Evolutionary conservation across 2,888 invertebrate genomes (phyloP), one percentile per base, ranked within the genome.

Genomic region (Petrophora chlorosata): DNA sequence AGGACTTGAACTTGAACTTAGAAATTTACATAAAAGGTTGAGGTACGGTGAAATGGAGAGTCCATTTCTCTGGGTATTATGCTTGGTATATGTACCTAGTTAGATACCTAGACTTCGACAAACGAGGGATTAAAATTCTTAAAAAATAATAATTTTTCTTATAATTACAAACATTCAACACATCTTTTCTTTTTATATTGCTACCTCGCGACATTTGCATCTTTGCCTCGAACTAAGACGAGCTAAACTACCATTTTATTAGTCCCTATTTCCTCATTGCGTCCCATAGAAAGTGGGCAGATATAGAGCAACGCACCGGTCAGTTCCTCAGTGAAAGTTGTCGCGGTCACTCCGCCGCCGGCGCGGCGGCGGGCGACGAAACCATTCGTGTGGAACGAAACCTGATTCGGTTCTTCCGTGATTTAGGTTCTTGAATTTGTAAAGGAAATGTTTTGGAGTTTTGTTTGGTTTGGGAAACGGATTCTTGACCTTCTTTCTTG

Each of bases 251-350:
- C 25, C 23, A 25, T 3, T 10, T 25, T 25, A 25, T 1, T 10
- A 34, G 29, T n/a, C 12, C 41, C 12, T 33, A 13, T 32, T 41
- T 41, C 32, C 41, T 41, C 30, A 12, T 41, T 15, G 30, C 15
- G 14, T 19, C 25, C 25, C 32, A 12, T 41, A 41, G 41, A 41
- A 41, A 41, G 41, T 41, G 17, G 12, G 32, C 16, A 39, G 39
- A 41, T 41, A 33, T 41, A 17, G 40, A 30, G 30, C 40, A 40
- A 7, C 17, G 23, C 19, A 25, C 25, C 10, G 14, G 39, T 19
- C 29, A 33, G 40, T 41, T 41, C 40, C 40, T 40, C 13, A 41
- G 41, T 41, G 41, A 41, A 41, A 41, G 41, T 41, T 41, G 41
- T 41, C 40, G 36, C 10, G 17, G 39, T 19, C 32, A 40, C 30